Evolutionary conservation across 2,797 vertebrate species (phyloP), one percentile per base, ranked within the genome.

Genomic region (Gallinago stenura): DNA sequence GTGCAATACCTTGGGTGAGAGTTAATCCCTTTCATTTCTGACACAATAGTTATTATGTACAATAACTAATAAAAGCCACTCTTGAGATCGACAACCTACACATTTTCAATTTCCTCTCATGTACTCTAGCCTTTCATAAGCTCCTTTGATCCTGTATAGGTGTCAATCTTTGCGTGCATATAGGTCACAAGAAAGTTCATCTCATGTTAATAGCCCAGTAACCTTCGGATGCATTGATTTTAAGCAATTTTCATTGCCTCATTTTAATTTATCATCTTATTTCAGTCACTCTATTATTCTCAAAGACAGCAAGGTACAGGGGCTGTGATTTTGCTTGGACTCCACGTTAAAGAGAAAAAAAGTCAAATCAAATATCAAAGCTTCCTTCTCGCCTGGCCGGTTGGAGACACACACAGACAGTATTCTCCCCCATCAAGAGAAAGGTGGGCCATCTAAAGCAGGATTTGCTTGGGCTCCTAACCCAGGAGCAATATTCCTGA

Each of bases 1-100:
- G 96, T 97, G 96, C 96, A 95, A 88, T 83, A 96, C 90, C 92
- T 95, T 95, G 88, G 93, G 80, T 96, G 88, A 94, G 94, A 96
- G 70, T 90, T 97, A 97, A 97, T 97, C 96, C 91, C 94, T 95
- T 95, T 96, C 94, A 95, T 93, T 96, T 96, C 96, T 97, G 91
- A 97, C 96, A 97, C 96, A 97, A 97, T 95, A 96, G 90, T 96
- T 95, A 93, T 96, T 97, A 96, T 95, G 95, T 94, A 94, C 88
- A 92, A 92, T 97, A 96, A 95, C 94, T 95, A 94, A 94, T 95
- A 97, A 95, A 94, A 93, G 92, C 88, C 81, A 95, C 78, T 94
- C 93, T 95, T 50, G 46, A 97, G 93, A 96, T 95, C 45, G 8
- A 83, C 91, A 96, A 89, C 90, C 94, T 97, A 94, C 92, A 97